phyloP scores from a whole-genome alignment of 2,113 vertebrate species.

The Zosterops pallidus region DNA sequence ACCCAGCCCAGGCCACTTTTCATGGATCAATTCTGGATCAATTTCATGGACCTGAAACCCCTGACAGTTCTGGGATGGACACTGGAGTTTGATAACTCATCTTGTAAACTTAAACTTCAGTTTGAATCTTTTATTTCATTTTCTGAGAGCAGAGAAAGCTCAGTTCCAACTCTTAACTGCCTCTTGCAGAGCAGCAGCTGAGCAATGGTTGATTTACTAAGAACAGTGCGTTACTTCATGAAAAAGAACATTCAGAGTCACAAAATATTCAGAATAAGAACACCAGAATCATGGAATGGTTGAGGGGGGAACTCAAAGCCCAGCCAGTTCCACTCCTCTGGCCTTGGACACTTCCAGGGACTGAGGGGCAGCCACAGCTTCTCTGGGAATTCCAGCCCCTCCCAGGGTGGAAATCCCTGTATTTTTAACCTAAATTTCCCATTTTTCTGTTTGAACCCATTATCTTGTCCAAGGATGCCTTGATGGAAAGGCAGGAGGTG shows the following conservation, averaged over 20 bases:
- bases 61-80: not conserved
- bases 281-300: too few species aligned
- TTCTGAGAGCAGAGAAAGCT: not conserved
- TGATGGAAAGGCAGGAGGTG: too few species aligned
- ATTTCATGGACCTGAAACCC: not conserved
- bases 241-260: not conserved
- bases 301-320: not conserved
- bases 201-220: rapidly evolving
- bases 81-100: not conserved
- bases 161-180: not conserved
- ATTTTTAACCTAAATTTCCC: not conserved
- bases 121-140: not conserved
- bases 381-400: not conserved
- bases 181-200: not conserved
- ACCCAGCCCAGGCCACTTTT: too few species aligned
- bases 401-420: not conserved
- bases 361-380: not conserved
- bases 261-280: not conserved
- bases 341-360: not conserved
- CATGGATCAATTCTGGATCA: too few species aligned
- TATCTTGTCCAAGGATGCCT: not conserved
- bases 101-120: not conserved
- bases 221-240: not conserved
- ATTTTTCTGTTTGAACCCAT: not conserved
- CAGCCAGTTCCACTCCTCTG: too few species aligned